phyloP scores from a whole-genome alignment of 1,140 invertebrate genomes.

The Pogonomyrmex barbatus region DNA sequence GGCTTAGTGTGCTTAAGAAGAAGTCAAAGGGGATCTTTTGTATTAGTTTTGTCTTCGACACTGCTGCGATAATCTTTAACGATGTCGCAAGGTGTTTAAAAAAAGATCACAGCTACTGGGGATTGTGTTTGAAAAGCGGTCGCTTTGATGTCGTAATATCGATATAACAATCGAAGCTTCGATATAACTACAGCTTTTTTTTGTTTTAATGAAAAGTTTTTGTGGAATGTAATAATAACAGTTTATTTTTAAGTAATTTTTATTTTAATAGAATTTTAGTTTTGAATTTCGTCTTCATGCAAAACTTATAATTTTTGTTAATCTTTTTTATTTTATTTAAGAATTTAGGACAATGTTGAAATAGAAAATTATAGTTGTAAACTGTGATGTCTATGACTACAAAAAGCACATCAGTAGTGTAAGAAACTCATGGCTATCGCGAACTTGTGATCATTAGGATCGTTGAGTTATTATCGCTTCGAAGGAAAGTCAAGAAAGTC shows the following conservation, averaged over 20 bases:
- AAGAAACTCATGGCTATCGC: neutral
- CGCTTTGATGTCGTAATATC: neutral
- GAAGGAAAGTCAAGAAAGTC: neutral
- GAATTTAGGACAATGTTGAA: neutral
- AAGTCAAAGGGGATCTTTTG: conserved; percentile 12
- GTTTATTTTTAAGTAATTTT: neutral
- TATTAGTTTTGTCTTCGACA: conserved; percentile 19
- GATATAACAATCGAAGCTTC: neutral
- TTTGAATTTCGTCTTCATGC: neutral
- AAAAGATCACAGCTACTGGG: neutral
- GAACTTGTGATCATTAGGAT: neutral
- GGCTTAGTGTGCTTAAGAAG: conserved; percentile 1
- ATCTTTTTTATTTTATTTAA: neutral
- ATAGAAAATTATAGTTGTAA: conserved; percentile 1
- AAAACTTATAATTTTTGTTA: neutral
- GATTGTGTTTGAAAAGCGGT: neutral
- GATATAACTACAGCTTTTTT: neutral
- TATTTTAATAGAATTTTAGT: neutral
- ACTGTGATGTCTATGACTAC: neutral
- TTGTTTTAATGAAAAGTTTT: neutral
- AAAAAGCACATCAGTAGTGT: neutral
- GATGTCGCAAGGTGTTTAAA: neutral
- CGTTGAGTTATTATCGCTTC: neutral
- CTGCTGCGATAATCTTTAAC: neutral
- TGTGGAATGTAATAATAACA: neutral